Evolutionary conservation across 2,888 invertebrate species (phyloP).

Genomic region (Amiota communis): DNA sequence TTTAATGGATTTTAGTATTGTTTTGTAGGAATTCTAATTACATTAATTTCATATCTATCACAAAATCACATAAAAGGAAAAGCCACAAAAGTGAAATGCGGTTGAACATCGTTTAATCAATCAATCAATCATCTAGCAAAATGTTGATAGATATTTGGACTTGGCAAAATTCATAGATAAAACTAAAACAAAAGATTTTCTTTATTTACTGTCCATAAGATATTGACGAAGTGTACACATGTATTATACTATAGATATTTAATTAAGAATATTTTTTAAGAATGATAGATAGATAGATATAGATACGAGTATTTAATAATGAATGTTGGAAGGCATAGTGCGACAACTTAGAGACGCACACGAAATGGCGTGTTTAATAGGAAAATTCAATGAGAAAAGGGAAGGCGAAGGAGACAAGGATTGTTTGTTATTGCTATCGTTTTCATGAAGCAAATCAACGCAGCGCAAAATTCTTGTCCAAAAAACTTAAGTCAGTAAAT

Average conservation of each 20-base stretch:
- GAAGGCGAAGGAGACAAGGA: neutral
- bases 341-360: neutral
- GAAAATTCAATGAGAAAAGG: neutral
- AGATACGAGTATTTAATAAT: too few relatives aligned
- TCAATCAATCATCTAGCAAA: too few relatives aligned
- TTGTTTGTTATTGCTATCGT: conserved; percentile 9
- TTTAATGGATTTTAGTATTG: neutral
- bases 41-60: conserved; percentile 21
- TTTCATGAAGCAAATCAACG: conserved; percentile 14
- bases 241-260: too few relatives aligned
- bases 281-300: too few relatives aligned
- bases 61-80: neutral
- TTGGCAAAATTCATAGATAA: too few relatives aligned
- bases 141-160: too few relatives aligned
- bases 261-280: too few relatives aligned
- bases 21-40: conserved; percentile 22
- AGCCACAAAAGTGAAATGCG: neutral
- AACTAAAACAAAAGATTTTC: too few relatives aligned
- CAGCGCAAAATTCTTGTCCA: conserved; percentile 8
- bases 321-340: too few relatives aligned
- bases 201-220: too few relatives aligned
- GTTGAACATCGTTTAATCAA: too few relatives aligned
- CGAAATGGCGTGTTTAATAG: neutral
- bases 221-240: too few relatives aligned
- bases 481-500: conserved; percentile 6